Conservation (phyloP, 2,113 vertebrate species). For the Vulpes lagopus region DNA sequence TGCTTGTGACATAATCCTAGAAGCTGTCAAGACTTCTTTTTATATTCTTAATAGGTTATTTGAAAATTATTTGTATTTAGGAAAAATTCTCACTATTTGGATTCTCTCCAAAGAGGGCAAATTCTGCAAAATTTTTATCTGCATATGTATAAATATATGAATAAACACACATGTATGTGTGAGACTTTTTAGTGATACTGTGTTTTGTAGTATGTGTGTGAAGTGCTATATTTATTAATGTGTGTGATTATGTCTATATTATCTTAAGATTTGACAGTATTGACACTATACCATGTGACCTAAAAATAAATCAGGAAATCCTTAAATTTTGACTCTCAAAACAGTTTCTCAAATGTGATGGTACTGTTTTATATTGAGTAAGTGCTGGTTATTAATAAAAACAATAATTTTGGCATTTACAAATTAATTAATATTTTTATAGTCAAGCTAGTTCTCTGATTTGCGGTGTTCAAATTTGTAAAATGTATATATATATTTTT, state of each 20-base stretch:
- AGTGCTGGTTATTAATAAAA: not conserved
- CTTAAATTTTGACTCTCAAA: not conserved
- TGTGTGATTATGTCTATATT: not conserved
- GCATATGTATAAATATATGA: not conserved
- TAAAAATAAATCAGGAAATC: slow-evolving; percentile 40
- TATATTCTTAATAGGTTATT: not conserved
- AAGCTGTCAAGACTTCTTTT: not conserved
- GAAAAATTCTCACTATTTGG: not conserved
- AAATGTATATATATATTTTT: not conserved
- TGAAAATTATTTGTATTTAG: slow-evolving; percentile 25
- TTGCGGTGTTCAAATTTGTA: slow-evolving; percentile 3
- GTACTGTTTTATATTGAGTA: slow-evolving; percentile 14
- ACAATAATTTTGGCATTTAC: not conserved
- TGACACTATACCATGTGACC: not conserved
- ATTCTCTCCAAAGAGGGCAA: slow-evolving; percentile 11
- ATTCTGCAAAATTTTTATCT: not conserved
- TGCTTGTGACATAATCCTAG: not conserved
- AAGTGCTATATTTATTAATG: not conserved
- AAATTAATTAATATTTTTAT: not conserved
- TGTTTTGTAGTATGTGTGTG: not conserved
- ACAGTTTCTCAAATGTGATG: not conserved
- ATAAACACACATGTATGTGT: not conserved
- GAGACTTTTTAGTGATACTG: not conserved
- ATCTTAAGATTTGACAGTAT: slow-evolving; percentile 4
- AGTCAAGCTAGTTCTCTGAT: slow-evolving; percentile 11